phyloP scores from a whole-genome alignment of 2,888 invertebrate species.

The Drosophila barbarae region DNA sequence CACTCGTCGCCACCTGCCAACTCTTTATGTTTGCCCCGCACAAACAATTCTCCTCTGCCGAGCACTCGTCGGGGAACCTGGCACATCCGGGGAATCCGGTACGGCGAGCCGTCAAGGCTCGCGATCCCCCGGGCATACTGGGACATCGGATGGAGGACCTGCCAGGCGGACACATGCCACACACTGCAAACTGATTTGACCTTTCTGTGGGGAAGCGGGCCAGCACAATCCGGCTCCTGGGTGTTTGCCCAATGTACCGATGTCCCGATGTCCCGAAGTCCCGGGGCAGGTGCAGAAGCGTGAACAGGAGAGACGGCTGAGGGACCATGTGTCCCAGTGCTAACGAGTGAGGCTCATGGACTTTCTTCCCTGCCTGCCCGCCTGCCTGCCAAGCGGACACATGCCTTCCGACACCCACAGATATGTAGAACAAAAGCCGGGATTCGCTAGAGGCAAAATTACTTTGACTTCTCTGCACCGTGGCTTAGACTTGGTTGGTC shows the following conservation, averaged over 20 bases:
- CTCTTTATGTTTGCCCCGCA: constrained; percentile 32
- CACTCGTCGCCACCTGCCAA: constrained; percentile 35
- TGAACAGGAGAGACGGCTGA: constrained; percentile 13
- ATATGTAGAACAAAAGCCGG: constrained; percentile 53
- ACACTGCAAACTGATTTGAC: constrained; percentile 43
- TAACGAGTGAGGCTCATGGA: constrained; percentile 44
- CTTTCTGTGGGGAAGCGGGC: constrained; percentile 23
- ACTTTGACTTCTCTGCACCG: constrained; percentile 44
- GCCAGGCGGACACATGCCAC: constrained; percentile 30
- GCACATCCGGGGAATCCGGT: constrained; percentile 33
- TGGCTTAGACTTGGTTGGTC: constrained; percentile 4
- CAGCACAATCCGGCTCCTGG: constrained; percentile 21
- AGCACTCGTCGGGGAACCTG: constrained; percentile 22
- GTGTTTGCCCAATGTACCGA: constrained; percentile 19
- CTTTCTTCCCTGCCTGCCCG: constrained; percentile 8
- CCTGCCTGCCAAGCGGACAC: constrained; percentile 1
- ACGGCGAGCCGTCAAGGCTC: constrained; percentile 11
- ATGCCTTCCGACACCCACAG: constrained; percentile 27
- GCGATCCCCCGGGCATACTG: constrained; percentile 4
- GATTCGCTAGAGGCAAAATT: constrained; percentile 46
- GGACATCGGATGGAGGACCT: constrained; percentile 18
- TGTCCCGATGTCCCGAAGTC: constrained; percentile 22
- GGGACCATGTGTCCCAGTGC: constrained; percentile 22
- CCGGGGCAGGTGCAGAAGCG: constrained; percentile 32
- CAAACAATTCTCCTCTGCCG: constrained; percentile 33